Evolutionary conservation across 2,888 invertebrate genomes (phyloP), one percentile per base, ranked within the genome.

Genomic region (Stegana nigrithorax): DNA sequence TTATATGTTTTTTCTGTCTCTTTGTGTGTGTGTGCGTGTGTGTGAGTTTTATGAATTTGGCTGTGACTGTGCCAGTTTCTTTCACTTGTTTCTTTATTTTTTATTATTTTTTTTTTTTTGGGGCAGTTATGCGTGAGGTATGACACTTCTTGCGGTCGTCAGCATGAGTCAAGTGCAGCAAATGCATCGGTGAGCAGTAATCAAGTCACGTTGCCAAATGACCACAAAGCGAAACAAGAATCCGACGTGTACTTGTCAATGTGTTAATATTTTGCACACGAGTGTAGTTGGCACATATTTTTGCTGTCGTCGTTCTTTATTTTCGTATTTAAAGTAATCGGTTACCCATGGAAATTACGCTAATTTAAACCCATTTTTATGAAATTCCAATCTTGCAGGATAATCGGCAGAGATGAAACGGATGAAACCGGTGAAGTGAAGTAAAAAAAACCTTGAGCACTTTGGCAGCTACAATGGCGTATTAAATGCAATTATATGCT

Each of bases 391-490:
- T 32, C 32, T 21, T 32, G 53, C 23, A 78, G 75, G 68, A 71
- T 75, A 72, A 79, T 79, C 76, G 76, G 75, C 80, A 72, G 67
- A 76, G 76, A 80, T 76, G 71, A 76, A 76, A 76, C 72, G 78
- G 64, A 61, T 17, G 5, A 26, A 27, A 8, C 45, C 44, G 45
- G n/a, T 58, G 17, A 29, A 32, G 58, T 29, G 39, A 8, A 39
- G 39, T n/a, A n/a, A n/a, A n/a, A 44, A 68, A 45, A 53, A 55
- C 47, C 62, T 62, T 62, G 58, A 60, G 32, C 56, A 47, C 45
- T 62, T 61, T 53, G 53, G 60, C 27, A 51, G 50, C 45, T 68
- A 65, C 39, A 56, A 39, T 39, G 68, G 60, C 70, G 63, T 66
- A 68, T 68, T 67, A 47, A 65, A 70, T 64, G 68, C 67, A 80